These are phyloP conservation scores for Dicentrarchus labrax DNA, from an alignment of 2,113 vertebrate genomes.

Conservation along the genomic window DNA sequence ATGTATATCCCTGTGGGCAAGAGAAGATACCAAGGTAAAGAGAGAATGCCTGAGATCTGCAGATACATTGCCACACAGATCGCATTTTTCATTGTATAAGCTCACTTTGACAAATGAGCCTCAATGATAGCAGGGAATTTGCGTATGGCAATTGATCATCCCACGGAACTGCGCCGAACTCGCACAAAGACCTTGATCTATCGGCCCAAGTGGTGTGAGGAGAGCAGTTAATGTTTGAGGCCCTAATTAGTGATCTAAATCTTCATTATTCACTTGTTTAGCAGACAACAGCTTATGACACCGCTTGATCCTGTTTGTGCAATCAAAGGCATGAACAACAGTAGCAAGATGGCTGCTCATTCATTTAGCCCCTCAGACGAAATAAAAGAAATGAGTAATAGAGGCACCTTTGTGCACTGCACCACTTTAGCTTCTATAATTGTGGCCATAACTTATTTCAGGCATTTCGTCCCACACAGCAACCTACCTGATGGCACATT, in stretches of 20 bases:
- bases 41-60: conserved; percentile 3
- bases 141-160: conserved; percentile 59
- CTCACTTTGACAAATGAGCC: conserved; percentile 66
- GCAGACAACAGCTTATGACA: conserved; percentile 49
- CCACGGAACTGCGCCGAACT: conserved; percentile 36
- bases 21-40: conserved; percentile 7
- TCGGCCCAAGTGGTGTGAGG: conserved; percentile 43
- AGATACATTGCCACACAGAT: conserved; percentile 11
- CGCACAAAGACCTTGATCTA: conserved; percentile 51
- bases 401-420: conserved; percentile 22
- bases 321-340: conserved; percentile 39
- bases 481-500: conserved; percentile 28
- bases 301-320: conserved; percentile 52
- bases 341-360: conserved; percentile 40
- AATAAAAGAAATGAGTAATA: conserved; percentile 63
- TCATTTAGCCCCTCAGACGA: conserved; percentile 42
- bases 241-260: conserved; percentile 69
- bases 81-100: conserved; percentile 47
- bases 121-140: conserved; percentile 48
- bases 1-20: conserved; percentile 10
- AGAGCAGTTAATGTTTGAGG: conserved; percentile 54
- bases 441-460: conserved; percentile 64
- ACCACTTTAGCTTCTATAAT: conserved; percentile 60
- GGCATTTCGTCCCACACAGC: conserved; percentile 57
- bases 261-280: conserved; percentile 71